Percentiles rank a stretch among this genome's conserved stretches.
These are phyloP conservation scores for Archips crataeganus DNA, from an alignment of 2,888 invertebrate species.

Conservation along the genomic window DNA sequence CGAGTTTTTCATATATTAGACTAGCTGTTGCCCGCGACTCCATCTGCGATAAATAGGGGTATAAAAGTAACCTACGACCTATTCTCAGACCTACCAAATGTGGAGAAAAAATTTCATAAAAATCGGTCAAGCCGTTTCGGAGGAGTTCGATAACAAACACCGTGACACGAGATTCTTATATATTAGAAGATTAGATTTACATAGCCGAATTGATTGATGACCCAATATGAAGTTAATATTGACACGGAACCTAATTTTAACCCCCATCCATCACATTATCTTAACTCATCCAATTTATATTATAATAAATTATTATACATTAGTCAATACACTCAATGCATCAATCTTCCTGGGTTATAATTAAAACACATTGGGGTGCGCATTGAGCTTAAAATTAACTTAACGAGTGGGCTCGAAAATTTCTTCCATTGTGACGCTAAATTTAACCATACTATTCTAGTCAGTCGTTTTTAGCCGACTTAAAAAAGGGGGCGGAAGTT, in stretches of 20 bases:
- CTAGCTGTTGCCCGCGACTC: too few species aligned
- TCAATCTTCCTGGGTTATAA: background rate
- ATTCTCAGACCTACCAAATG: too few species aligned
- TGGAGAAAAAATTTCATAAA: too few species aligned
- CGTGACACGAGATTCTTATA: background rate
- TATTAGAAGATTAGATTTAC: background rate
- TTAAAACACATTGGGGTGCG: background rate
- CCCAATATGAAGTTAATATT: constrained; percentile 1
- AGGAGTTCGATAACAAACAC: too few species aligned
- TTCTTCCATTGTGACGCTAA: too few species aligned
- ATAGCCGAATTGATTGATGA: constrained; percentile 3
- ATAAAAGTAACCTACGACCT: too few species aligned
- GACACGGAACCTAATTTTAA: constrained; percentile 8
- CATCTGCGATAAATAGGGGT: too few species aligned
- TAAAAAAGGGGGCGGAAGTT: too few species aligned
- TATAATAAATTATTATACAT: constrained; percentile 30
- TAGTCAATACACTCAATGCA: background rate
- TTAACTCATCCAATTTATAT: constrained; percentile 26
- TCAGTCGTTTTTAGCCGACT: too few species aligned
- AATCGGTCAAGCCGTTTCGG: too few species aligned
- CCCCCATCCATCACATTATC: constrained; percentile 21
- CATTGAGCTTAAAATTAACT: background rate
- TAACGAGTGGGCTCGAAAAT: too few species aligned
- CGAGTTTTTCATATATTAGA: background rate
- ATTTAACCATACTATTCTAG: too few species aligned